These are phyloP conservation scores for Oikopleura vanhoeffeni DNA, from an alignment of 23 tunicate species.

Conservation along the genomic window DNA sequence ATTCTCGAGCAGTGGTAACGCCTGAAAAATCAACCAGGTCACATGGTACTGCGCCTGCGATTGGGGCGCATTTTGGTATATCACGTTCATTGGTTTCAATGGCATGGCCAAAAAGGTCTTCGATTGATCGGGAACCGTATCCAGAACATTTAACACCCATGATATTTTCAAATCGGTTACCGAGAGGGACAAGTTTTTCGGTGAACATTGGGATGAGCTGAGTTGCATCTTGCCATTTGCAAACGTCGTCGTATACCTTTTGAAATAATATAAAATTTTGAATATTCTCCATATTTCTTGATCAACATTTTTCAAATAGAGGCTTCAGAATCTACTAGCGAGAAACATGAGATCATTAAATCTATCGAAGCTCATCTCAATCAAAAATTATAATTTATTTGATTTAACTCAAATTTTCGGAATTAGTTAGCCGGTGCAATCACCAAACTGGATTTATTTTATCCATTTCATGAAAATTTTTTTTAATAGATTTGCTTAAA, in stretches of 20 bases:
- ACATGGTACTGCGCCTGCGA: neutral
- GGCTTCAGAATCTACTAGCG: too few species aligned
- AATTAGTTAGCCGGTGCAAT: too few species aligned
- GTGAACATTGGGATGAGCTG: conserved; percentile 14
- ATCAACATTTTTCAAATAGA: too few species aligned
- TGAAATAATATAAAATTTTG: too few species aligned
- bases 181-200: conserved; percentile 11
- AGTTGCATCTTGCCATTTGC: conserved; percentile 9
- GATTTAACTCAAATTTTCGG: too few species aligned
- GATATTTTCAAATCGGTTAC: neutral
- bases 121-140: neutral
- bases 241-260: neutral
- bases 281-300: too few species aligned
- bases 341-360: too few species aligned
- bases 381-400: too few species aligned
- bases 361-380: too few species aligned
- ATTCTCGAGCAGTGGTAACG: neutral
- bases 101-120: neutral
- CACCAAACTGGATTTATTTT: too few species aligned
- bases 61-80: neutral
- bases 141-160: neutral
- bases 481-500: too few species aligned
- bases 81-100: neutral
- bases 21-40: neutral
- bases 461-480: too few species aligned